A percentile compares a stretch with the other conserved stretches of the same genome.
Evolutionary conservation across 2,113 vertebrate species (phyloP).

Genomic region (Catagonus wagneri): DNA sequence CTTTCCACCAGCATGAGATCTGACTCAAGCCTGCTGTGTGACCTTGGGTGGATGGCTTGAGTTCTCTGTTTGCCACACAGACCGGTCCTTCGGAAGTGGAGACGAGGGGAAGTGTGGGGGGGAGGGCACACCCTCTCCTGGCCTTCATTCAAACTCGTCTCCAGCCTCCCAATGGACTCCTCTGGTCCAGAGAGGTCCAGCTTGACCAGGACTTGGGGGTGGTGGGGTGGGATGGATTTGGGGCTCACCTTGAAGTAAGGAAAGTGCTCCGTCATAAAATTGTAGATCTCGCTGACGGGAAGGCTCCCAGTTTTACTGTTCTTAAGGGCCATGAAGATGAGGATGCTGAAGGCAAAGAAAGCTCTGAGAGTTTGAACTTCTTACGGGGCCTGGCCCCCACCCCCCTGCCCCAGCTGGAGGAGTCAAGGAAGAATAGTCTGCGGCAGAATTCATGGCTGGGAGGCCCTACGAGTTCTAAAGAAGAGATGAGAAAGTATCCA

Average conservation of each 20-base stretch:
- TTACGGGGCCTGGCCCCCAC: background rate
- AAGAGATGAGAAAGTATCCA: background rate
- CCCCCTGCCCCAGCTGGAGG: too few relatives aligned
- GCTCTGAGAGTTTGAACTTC: slow-evolving; percentile 21
- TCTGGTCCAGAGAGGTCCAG: background rate
- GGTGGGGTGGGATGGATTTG: background rate
- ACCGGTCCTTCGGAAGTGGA: background rate
- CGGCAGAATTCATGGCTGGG: background rate
- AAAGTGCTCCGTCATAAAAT: slow-evolving; percentile 99
- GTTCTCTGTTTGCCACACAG: background rate
- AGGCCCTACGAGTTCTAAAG: background rate
- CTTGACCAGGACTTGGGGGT: background rate
- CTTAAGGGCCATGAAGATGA: slow-evolving; percentile 99
- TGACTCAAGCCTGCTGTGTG: background rate
- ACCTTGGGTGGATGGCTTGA: background rate
- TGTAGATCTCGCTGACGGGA: slow-evolving; percentile 99
- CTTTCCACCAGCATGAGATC: background rate
- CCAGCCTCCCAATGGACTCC: background rate
- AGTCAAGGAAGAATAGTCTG: background rate
- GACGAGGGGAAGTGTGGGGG: background rate
- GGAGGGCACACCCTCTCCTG: background rate
- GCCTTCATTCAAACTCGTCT: background rate
- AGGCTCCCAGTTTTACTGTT: slow-evolving; percentile 98
- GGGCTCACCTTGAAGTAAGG: slow-evolving; percentile 98
- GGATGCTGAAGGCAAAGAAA: slow-evolving; percentile 91